Percentiles rank a stretch among this genome's conserved stretches.
Conservation (phyloP, 2,888 invertebrate genomes). For the Rhamphomyia laevipes region DNA sequence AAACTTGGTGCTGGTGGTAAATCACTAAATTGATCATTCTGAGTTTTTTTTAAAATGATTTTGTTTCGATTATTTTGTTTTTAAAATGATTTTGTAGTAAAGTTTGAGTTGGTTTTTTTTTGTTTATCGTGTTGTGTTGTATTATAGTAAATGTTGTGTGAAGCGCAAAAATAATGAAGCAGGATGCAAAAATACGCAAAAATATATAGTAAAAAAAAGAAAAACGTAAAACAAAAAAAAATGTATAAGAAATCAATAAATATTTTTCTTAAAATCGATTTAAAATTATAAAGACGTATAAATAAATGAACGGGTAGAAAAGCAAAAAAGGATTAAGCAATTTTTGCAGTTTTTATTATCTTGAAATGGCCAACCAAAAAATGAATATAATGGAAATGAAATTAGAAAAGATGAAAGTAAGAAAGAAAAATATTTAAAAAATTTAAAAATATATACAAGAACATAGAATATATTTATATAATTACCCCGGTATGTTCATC, state of each 20-base stretch:
- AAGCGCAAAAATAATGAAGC: neutral
- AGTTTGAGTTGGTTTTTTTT: neutral
- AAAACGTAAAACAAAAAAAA: too few relatives aligned
- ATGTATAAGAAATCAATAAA: too few relatives aligned
- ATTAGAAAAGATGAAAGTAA: neutral
- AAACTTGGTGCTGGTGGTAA: constrained; percentile 30
- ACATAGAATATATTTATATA: too few relatives aligned
- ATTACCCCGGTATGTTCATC: too few relatives aligned
- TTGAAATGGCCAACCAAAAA: too few relatives aligned
- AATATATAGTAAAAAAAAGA: too few relatives aligned
- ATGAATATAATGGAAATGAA: too few relatives aligned
- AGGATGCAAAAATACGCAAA: neutral
- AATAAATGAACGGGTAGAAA: too few relatives aligned
- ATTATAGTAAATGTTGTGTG: neutral
- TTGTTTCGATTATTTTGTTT: neutral
- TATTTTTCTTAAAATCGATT: too few relatives aligned
- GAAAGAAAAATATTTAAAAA: neutral
- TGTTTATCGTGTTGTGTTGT: neutral
- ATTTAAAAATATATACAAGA: neutral
- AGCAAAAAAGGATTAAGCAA: too few relatives aligned
- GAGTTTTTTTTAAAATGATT: neutral
- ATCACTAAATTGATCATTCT: constrained; percentile 6
- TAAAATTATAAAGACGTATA: too few relatives aligned
- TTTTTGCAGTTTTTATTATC: too few relatives aligned
- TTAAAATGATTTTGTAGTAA: neutral